These are phyloP conservation scores for Aleiodes alternator DNA, from an alignment of 2,888 invertebrate genomes.

Conservation along the genomic window DNA sequence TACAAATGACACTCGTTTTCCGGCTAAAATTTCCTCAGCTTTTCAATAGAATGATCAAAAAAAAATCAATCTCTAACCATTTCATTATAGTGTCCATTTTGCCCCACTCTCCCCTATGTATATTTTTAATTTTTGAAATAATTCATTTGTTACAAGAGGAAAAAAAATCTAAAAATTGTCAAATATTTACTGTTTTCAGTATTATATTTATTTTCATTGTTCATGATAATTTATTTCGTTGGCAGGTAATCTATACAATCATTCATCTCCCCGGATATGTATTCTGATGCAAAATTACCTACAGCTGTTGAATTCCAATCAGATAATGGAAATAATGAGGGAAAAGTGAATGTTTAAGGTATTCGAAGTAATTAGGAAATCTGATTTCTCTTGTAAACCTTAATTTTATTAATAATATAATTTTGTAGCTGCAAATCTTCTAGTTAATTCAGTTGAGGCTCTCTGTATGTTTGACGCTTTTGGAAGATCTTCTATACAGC, in stretches of 20 bases:
- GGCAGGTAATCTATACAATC: slow-evolving; percentile 70
- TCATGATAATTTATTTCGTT: background rate
- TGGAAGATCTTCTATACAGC: slow-evolving; percentile 81
- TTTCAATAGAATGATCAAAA: too few species aligned
- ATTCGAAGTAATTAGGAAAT: slow-evolving; percentile 1
- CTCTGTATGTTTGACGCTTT: slow-evolving; percentile 31
- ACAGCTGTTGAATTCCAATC: background rate
- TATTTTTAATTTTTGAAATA: too few species aligned
- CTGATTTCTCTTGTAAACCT: background rate
- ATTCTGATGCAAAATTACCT: background rate
- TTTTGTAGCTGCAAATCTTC: slow-evolving; percentile 51
- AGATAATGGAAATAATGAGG: background rate
- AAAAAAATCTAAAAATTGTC: too few species aligned
- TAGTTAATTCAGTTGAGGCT: slow-evolving; percentile 42
- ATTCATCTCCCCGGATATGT: slow-evolving; percentile 54
- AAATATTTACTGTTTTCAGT: too few species aligned
- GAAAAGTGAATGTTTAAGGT: background rate
- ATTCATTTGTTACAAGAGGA: too few species aligned
- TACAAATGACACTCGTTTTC: too few species aligned
- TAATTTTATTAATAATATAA: slow-evolving; percentile 44
- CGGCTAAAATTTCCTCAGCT: too few species aligned
- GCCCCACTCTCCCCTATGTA: too few species aligned
- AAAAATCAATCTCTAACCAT: too few species aligned
- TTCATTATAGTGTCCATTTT: too few species aligned
- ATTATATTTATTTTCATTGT: background rate